phyloP scores from a whole-genome alignment of 2,113 vertebrate species.

The Taxidea taxus region DNA sequence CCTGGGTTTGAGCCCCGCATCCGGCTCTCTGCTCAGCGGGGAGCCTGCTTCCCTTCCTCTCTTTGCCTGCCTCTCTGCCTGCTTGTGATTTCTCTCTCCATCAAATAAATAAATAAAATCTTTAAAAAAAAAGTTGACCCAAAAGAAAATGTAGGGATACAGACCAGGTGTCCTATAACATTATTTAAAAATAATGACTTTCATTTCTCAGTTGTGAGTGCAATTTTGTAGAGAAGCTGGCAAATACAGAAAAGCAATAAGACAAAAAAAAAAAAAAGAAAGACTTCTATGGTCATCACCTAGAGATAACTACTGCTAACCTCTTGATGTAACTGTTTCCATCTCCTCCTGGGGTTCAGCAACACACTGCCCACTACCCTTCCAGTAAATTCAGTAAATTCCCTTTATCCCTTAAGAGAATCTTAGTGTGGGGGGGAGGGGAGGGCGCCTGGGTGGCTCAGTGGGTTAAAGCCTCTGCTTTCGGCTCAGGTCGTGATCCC shows the following conservation, averaged over 20 bases:
- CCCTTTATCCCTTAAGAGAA: neutral
- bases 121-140: neutral
- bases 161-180: neutral
- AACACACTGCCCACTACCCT: neutral
- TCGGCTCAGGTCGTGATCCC: too few species aligned
- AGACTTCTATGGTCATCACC: neutral
- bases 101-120: too few species aligned
- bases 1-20: too few species aligned
- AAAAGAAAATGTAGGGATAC: neutral
- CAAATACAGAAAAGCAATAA: neutral
- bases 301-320: neutral
- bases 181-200: neutral
- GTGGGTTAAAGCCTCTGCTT: too few species aligned
- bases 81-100: too few species aligned
- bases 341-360: neutral
- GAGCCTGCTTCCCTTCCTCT: too few species aligned
- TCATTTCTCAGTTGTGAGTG: neutral
- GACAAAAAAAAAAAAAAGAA: neutral
- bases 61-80: too few species aligned
- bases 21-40: too few species aligned
- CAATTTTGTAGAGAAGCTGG: neutral
- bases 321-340: neutral
- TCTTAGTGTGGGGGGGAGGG: too few species aligned
- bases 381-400: neutral
- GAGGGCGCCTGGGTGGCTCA: too few species aligned